Evolutionary conservation across 2,888 invertebrate genomes (phyloP), one percentile per base, ranked within the genome.

Genomic region (Zonitis immaculata): DNA sequence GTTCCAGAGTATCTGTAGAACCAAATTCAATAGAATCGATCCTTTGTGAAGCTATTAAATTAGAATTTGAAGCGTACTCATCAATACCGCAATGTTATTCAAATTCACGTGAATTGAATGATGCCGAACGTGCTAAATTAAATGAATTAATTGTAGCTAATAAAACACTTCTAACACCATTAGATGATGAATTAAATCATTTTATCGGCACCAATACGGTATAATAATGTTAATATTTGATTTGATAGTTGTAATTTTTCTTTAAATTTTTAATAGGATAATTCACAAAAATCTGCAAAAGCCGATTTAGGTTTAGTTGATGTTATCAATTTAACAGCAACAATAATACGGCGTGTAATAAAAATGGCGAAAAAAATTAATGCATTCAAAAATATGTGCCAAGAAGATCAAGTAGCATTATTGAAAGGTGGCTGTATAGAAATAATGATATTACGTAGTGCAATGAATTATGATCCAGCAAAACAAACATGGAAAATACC

Each of bases 391-490:
- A 89, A 88, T 68, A 88, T 98, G 84, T 92, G 93, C 70, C 93
- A 95, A 69, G 93, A 92, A 65, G 96, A 97, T 75, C 96, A 97
- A 78, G 86, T 93, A 54, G 83, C 83, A 5, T 77, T 94, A 9
- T 75, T 95, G 7, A 95, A 95, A 74, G 95, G 95, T 0, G 95
- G 96, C 1, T 95, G 95, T 70, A 95, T 94, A 44, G 97, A 98
- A 77, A 90, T 98, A 86, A 89, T 98, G 86, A 89, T 98, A 52
- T 81, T 98, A 47, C 81, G 95, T 11, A 95, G 96, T 60, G 92
- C 92, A 0, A 89, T 92, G 80, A 91, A 90, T 44, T 98, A 95
- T 70, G 94, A 96, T 71, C 85, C 87, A 0, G 91, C 90, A 63
- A 85, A 88, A 62, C 88, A 93, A 67, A 88, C 88, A 46, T 98